Conservation (phyloP, 2,797 vertebrate genomes). For the Sparidentex hasta region DNA sequence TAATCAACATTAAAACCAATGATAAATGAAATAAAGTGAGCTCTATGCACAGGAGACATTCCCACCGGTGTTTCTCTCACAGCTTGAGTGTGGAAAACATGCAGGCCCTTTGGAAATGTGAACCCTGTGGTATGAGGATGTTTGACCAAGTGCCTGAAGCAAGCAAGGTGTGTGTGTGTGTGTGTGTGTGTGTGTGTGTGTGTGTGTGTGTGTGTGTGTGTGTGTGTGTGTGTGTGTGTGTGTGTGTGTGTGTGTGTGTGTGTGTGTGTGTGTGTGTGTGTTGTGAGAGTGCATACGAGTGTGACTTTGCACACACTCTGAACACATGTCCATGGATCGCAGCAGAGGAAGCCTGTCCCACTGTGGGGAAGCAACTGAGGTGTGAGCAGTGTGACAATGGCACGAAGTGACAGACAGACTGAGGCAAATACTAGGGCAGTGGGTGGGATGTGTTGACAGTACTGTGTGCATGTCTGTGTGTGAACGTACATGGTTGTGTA, state of each 20-base stretch:
- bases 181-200: neutral
- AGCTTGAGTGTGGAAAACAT: constrained; percentile 13
- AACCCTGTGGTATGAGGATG: constrained; percentile 6
- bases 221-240: neutral
- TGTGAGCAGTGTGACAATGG: constrained; percentile 55
- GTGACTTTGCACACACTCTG: constrained; percentile 29
- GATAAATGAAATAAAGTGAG: neutral
- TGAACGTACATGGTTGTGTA: neutral
- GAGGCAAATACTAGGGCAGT: constrained; percentile 22
- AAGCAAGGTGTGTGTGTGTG: neutral
- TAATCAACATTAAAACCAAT: neutral
- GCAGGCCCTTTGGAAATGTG: constrained; percentile 9
- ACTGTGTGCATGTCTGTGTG: constrained; percentile 35
- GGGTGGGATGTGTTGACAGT: constrained; percentile 20
- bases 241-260: neutral
- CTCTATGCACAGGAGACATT: neutral
- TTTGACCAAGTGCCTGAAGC: constrained; percentile 40
- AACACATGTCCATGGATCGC: constrained; percentile 40
- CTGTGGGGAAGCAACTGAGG: constrained; percentile 27
- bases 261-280: neutral
- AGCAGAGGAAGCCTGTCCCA: constrained; percentile 33
- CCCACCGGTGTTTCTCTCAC: neutral
- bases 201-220: neutral
- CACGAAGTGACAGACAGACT: constrained; percentile 55
- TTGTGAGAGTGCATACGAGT: constrained; percentile 8